A percentile compares a stretch with the other conserved stretches of the same genome.
phyloP scores from a whole-genome alignment of 2,888 invertebrate species.

The Pyrochroa serraticornis region DNA sequence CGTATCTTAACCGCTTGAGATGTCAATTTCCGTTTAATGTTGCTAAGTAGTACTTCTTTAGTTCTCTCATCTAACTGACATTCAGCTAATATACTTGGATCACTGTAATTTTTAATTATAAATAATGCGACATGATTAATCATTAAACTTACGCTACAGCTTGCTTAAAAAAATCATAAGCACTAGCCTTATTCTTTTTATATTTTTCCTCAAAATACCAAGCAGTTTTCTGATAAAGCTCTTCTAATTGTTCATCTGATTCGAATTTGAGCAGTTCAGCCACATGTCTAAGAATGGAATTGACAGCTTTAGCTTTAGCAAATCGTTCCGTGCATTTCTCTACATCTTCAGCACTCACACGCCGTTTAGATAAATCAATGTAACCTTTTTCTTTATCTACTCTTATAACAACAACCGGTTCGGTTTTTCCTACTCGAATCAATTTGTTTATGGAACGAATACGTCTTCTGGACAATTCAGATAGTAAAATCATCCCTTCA shows the following conservation, averaged over 20 bases:
- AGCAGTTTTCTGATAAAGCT: constrained; percentile 94
- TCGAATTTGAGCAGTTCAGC: constrained; percentile 93
- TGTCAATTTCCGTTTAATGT: constrained; percentile 94
- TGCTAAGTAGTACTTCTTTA: constrained; percentile 88
- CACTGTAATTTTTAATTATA: constrained; percentile 63
- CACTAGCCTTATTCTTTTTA: constrained; percentile 91
- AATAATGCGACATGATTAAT: too few species aligned
- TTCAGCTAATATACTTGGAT: constrained; percentile 93
- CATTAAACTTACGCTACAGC: constrained; percentile 67
- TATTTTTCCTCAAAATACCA: constrained; percentile 98
- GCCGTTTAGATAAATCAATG: constrained; percentile 98
- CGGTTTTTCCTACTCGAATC: constrained; percentile 97
- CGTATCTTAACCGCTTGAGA: constrained; percentile 97
- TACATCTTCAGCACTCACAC: constrained; percentile 97
- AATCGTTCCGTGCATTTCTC: constrained; percentile 98
- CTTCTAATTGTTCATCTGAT: constrained; percentile 90
- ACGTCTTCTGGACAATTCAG: constrained; percentile 96
- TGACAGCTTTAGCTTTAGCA: constrained; percentile 97
- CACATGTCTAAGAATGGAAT: constrained; percentile 96
- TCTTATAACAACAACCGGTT: constrained; percentile 98
- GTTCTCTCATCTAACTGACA: constrained; percentile 93
- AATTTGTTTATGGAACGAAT: constrained; percentile 99
- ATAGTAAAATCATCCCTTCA: constrained; percentile 98
- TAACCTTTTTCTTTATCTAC: constrained; percentile 99
- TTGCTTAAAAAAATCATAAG: constrained; percentile 98